These are phyloP conservation scores for Apodemia duryi DNA, from an alignment of 2,888 invertebrate species.

Conservation along the genomic window DNA sequence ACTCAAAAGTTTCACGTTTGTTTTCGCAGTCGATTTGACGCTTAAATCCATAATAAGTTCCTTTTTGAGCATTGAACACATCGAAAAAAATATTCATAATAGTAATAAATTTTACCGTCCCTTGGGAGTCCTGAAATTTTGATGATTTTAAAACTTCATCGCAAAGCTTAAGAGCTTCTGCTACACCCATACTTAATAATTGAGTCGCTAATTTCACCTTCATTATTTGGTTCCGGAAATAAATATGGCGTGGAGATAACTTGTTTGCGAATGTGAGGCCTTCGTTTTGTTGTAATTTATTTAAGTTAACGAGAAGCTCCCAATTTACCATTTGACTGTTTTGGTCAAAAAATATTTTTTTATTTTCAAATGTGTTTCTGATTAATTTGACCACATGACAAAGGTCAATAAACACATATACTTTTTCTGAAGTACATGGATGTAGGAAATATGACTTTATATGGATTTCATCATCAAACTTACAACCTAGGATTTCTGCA, in stretches of 20 bases:
- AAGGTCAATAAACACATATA: slow-evolving; percentile 33
- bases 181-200: slow-evolving; percentile 7
- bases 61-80: slow-evolving; percentile 20
- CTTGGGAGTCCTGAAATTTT: slow-evolving; percentile 18
- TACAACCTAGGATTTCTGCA: slow-evolving; percentile 33
- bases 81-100: slow-evolving; percentile 20
- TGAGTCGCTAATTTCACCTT: slow-evolving; percentile 7
- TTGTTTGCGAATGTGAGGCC: slow-evolving; percentile 29
- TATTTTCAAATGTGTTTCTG: slow-evolving; percentile 30
- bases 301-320: slow-evolving; percentile 7
- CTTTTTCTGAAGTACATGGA: slow-evolving; percentile 27
- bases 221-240: slow-evolving; percentile 23
- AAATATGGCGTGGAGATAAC: slow-evolving; percentile 26
- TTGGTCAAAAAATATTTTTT: slow-evolving; percentile 20
- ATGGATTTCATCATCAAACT: slow-evolving; percentile 23
- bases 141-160: slow-evolving; percentile 2
- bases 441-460: slow-evolving; percentile 20
- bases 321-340: not conserved
- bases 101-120: slow-evolving; percentile 14
- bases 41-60: slow-evolving; percentile 18
- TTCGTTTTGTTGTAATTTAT: slow-evolving; percentile 26
- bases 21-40: slow-evolving; percentile 6
- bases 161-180: not conserved
- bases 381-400: slow-evolving; percentile 34
- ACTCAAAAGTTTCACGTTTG: slow-evolving; percentile 6